These are phyloP conservation scores for Elysia crispata DNA, from an alignment of 2,888 invertebrate species.

Conservation along the genomic window DNA sequence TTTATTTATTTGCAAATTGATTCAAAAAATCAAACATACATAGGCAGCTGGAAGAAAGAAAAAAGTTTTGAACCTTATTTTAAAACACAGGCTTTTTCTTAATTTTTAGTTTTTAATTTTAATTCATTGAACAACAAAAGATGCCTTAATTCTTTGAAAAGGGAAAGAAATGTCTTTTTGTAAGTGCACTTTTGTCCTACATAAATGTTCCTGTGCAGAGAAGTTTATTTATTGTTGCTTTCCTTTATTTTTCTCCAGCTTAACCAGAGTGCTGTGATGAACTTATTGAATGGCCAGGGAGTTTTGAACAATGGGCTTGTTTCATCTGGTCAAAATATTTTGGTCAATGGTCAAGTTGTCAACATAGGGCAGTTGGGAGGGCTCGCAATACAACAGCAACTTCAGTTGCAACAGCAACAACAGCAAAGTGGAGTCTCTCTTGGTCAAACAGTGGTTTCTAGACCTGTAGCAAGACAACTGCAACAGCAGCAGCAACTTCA, in stretches of 20 bases:
- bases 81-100: no score
- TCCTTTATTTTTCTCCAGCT: conserved; percentile 19
- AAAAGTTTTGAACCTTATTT: no score
- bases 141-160: no score
- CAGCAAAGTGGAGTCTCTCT: conserved; percentile 40
- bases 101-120: no score
- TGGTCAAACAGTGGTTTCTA: conserved; percentile 1
- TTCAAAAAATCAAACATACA: no score
- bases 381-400: background rate
- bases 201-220: no score
- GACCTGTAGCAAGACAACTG: conserved; percentile 21
- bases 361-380: conserved; percentile 43
- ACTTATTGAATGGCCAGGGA: conserved; percentile 38
- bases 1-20: no score
- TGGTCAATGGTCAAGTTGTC: conserved; percentile 44
- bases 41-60: no score
- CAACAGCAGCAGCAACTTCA: conserved; percentile 33
- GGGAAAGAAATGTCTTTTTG: no score
- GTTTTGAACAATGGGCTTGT: conserved; percentile 36
- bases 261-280: conserved; percentile 41
- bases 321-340: conserved; percentile 38
- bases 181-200: no score
- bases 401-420: conserved; percentile 34
- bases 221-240: background rate
- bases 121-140: no score